These are phyloP conservation scores for Drosophila fulvimacula DNA, from an alignment of 2,888 invertebrate species.

Conservation along the genomic window DNA sequence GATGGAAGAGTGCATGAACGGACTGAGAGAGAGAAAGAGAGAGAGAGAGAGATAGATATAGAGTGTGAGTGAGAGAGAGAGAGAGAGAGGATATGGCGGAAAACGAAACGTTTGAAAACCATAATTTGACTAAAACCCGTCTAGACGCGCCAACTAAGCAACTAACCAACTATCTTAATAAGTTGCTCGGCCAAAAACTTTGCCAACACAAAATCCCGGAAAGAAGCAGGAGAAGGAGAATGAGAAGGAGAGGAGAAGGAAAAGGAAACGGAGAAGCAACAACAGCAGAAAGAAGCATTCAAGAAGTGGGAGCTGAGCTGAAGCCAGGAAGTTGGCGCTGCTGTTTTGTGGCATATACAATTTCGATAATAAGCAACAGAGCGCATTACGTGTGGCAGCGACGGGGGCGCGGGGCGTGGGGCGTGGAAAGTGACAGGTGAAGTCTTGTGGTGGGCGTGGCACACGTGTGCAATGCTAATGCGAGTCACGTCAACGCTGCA, in stretches of 20 bases:
- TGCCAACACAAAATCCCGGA: constrained; percentile 26
- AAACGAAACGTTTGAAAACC: constrained; percentile 63
- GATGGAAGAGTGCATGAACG: constrained; percentile 6
- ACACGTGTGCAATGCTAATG: constrained; percentile 72
- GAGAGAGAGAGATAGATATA: neutral
- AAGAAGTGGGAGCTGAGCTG: constrained; percentile 10
- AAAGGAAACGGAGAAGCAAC: neutral
- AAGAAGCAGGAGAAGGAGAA: neutral
- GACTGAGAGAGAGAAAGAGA: neutral
- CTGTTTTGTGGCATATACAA: constrained; percentile 74
- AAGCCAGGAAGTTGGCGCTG: constrained; percentile 62
- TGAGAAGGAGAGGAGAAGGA: neutral
- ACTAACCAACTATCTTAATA: constrained; percentile 73
- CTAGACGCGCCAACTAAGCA: constrained; percentile 73
- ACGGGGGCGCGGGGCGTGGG: neutral
- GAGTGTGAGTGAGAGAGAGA: neutral
- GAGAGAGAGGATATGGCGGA: neutral
- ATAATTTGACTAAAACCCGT: constrained; percentile 78
- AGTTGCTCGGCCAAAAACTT: constrained; percentile 73
- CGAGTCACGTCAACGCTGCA: constrained; percentile 79
- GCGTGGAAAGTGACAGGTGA: neutral
- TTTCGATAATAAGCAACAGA: constrained; percentile 79
- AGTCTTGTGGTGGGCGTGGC: constrained; percentile 42
- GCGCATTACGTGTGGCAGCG: constrained; percentile 23
- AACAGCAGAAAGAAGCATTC: constrained; percentile 1